Percentiles rank a stretch among this genome's conserved stretches.
phyloP scores from a whole-genome alignment of 2,797 vertebrate genomes.

The Hybognathus amarus region DNA sequence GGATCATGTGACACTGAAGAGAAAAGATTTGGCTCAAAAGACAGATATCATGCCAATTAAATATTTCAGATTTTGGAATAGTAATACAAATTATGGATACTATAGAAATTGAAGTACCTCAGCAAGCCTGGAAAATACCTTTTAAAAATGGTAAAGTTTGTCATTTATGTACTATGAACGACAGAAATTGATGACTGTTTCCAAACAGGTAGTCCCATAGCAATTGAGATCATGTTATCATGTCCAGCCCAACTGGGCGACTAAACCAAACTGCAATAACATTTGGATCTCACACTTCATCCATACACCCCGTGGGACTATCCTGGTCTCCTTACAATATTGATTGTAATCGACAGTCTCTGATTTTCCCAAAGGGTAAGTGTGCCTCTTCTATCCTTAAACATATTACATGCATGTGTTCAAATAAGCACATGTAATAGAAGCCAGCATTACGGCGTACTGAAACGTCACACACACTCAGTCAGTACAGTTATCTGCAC shows the following conservation, averaged over 20 bases:
- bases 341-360: conserved; percentile 1
- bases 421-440: conserved; percentile 11
- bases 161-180: background rate
- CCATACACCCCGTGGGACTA: background rate
- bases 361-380: background rate
- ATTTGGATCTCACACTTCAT: background rate
- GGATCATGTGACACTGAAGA: background rate
- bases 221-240: background rate
- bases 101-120: background rate
- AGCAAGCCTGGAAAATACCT: background rate
- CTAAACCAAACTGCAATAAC: background rate
- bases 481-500: conserved; percentile 34
- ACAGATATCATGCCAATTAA: background rate
- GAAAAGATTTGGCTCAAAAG: background rate
- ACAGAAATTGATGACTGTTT: background rate
- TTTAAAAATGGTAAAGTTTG: background rate
- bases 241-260: background rate
- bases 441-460: background rate
- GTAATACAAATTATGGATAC: background rate
- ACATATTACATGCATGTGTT: conserved; percentile 4
- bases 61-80: background rate
- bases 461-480: conserved; percentile 24
- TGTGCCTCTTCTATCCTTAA: background rate
- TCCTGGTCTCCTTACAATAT: background rate
- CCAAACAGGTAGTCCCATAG: background rate